Evolutionary conservation across 2,797 vertebrate genomes (phyloP), one percentile per base, ranked within the genome.

Genomic region (Bovichtus diacanthus): DNA sequence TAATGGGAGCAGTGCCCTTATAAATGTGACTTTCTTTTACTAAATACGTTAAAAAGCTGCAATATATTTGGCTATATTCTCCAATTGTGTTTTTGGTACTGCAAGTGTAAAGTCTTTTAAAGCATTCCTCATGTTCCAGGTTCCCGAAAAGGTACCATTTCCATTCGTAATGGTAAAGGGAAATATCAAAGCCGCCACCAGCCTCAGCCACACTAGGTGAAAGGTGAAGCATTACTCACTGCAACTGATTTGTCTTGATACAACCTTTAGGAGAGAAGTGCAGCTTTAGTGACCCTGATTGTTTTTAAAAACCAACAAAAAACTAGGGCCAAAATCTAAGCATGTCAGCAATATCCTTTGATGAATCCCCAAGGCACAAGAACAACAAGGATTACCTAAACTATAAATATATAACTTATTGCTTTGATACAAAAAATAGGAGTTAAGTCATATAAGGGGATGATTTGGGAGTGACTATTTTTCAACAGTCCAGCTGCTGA

Each of bases 341-440:
- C 18, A 16, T 1, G 7, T 31, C 23, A 29, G 38, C n/a, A 58
- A 21, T 1, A 21, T 74, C 55, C 74, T 85, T 55, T 82, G 41
- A 72, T 79, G 73, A 65, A 49, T 74, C 16, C 61, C 63, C 31
- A 54, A 80, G 36, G 43, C 10, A 19, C 43, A 43, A 58, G 21
- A 56, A 29, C 11, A 50, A 41, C n/a, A 8, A 41, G 11, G 6
- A 51, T 68, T 36, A 25, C 27, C 38, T 41, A 21, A 65, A 7
- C 10, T n/a, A n/a, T 47, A 80, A 83, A 87, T 85, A 87, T 43
- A 90, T 53, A 82, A 81, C 23, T 82, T 78, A 81, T 31, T 19
- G 25, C 12, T 39, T 70, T 11, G 18, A 38, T 75, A 65, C 9
- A 67, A 79, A 74, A 81, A 46, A 39, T 34, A 39, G 11, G 25